Evolutionary conservation across 2,113 vertebrate genomes (phyloP).

Genomic region (Seriola aureovittata): DNA sequence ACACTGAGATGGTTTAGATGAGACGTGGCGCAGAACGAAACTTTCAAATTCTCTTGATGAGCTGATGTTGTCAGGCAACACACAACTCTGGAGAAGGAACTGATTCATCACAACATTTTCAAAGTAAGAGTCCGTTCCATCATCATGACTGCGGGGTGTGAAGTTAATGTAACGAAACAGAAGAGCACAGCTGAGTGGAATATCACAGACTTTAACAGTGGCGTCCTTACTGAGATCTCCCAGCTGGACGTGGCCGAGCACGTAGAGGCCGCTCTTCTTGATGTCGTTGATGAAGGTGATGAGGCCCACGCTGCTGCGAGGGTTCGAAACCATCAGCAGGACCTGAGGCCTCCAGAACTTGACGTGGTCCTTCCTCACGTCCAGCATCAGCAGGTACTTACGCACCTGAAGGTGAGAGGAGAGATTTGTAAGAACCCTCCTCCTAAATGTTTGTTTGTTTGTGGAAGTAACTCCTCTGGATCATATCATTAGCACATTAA

Average conservation of each 20-base stretch:
- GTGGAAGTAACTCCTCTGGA: too few relatives aligned
- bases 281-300: constrained; percentile 96
- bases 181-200: not conserved
- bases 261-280: constrained; percentile 97
- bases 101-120: not conserved
- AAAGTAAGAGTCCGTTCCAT: not conserved
- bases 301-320: constrained; percentile 88
- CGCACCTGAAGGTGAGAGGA: constrained; percentile 85
- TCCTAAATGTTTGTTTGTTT: too few relatives aligned
- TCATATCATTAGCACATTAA: too few relatives aligned
- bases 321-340: constrained; percentile 96
- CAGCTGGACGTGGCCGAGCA: constrained; percentile 93
- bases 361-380: constrained; percentile 96
- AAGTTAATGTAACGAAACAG: not conserved
- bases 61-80: not conserved
- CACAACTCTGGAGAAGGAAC: not conserved
- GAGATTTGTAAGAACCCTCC: not conserved
- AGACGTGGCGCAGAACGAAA: constrained; percentile 17
- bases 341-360: constrained; percentile 98
- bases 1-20: constrained; percentile 26
- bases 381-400: constrained; percentile 96
- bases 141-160: not conserved
- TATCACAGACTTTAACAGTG: not conserved
- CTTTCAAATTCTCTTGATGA: not conserved
- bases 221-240: constrained; percentile 91